These are phyloP conservation scores for Mythimna loreyi DNA, from an alignment of 2,888 invertebrate genomes.

Conservation along the genomic window DNA sequence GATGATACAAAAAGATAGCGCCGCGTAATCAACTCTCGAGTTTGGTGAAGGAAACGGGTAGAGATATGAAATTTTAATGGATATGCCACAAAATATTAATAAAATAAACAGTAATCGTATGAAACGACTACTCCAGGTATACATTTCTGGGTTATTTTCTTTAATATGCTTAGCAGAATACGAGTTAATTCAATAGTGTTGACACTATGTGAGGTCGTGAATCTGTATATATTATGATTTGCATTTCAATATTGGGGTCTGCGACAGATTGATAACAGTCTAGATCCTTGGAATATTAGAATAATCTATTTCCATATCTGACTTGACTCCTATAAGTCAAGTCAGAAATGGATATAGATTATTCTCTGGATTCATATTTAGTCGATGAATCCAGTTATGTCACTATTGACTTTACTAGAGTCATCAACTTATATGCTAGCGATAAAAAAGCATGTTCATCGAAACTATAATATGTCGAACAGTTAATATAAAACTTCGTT, in stretches of 20 bases:
- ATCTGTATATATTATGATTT: slow-evolving; percentile 35
- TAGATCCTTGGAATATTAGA: slow-evolving; percentile 18
- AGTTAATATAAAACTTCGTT: too few relatives aligned
- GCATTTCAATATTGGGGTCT: slow-evolving; percentile 41
- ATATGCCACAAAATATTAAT: slow-evolving; percentile 54
- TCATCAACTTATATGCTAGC: too few relatives aligned
- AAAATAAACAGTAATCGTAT: slow-evolving; percentile 50
- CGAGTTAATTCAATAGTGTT: slow-evolving; percentile 35
- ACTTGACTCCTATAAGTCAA: not conserved
- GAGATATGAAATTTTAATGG: slow-evolving; percentile 68
- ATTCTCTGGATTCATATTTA: too few relatives aligned
- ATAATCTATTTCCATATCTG: slow-evolving; percentile 9
- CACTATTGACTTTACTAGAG: too few relatives aligned
- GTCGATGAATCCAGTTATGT: too few relatives aligned
- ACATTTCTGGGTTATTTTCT: slow-evolving; percentile 10
- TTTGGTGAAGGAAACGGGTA: slow-evolving; percentile 65
- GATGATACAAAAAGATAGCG: slow-evolving; percentile 66
- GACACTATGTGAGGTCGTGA: slow-evolving; percentile 7
- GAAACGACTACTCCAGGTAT: slow-evolving; percentile 27
- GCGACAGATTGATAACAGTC: slow-evolving; percentile 10
- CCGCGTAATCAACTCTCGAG: slow-evolving; percentile 70
- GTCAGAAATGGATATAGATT: too few relatives aligned
- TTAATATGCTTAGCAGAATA: slow-evolving; percentile 15
- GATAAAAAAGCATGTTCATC: too few relatives aligned
- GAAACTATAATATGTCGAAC: too few relatives aligned